Conservation (phyloP, 2,888 invertebrate genomes). For the Sarcophaga caerulescens region DNA sequence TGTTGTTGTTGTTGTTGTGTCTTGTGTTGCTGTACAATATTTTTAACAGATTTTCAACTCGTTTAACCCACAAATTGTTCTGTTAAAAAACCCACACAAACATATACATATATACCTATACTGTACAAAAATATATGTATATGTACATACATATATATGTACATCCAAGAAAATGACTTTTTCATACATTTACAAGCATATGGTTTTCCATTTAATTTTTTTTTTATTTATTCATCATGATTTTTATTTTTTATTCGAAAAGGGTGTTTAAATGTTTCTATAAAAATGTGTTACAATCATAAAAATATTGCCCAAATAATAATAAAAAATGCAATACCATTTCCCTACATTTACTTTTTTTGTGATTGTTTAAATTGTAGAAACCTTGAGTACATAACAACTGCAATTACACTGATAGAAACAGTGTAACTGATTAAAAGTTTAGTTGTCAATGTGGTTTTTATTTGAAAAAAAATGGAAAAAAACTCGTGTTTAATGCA, state of each 20-base stretch:
- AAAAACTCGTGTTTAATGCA: not conserved
- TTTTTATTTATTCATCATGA: not conserved
- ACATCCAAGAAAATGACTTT: not conserved
- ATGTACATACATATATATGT: not conserved
- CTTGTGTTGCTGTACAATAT: conserved; percentile 20
- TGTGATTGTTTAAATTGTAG: no score
- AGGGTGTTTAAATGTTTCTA: conserved; percentile 26
- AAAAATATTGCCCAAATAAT: conserved; percentile 10
- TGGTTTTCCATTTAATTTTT: not conserved
- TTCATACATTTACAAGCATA: not conserved
- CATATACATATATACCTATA: not conserved
- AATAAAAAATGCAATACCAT: no score
- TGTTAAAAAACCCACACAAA: conserved; percentile 26
- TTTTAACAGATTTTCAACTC: conserved; percentile 64
- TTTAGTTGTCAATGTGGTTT: conserved; percentile 2
- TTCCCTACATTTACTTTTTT: no score
- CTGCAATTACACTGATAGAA: not conserved
- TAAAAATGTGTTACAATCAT: conserved; percentile 18
- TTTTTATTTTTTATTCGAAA: not conserved
- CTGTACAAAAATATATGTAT: not conserved
- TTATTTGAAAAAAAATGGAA: conserved; percentile 4
- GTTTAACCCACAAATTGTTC: conserved; percentile 58
- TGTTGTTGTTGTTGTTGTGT: not conserved
- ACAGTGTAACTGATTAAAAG: conserved; percentile 21
- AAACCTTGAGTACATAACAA: not conserved